A percentile compares a stretch with the other conserved stretches of the same genome.
Evolutionary conservation across 2,113 vertebrate genomes (phyloP).

Genomic region (Callipepla squamata): DNA sequence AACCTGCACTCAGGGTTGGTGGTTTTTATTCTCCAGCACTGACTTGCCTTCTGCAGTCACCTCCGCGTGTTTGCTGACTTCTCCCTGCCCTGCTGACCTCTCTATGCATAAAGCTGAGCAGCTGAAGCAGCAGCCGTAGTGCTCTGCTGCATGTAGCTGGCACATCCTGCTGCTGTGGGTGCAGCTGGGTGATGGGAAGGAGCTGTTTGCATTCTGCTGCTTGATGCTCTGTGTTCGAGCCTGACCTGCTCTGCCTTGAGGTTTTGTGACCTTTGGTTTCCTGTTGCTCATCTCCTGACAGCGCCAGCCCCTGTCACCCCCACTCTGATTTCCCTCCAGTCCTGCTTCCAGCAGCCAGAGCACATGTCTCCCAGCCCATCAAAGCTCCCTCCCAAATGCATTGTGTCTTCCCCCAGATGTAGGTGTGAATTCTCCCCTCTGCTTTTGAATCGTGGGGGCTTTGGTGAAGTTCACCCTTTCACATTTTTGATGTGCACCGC

Average conservation of each 20-base stretch:
- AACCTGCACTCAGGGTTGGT: too few relatives aligned
- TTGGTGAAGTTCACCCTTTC: slow-evolving; percentile 8
- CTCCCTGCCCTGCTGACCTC: neutral
- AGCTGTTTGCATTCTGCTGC: neutral
- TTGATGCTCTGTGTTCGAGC: fast-evolving
- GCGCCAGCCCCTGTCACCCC: neutral
- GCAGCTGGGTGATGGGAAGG: neutral
- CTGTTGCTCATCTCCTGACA: neutral
- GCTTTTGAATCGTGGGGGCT: slow-evolving; percentile 31
- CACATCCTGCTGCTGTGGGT: neutral
- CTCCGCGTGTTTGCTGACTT: neutral
- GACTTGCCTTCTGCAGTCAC: neutral
- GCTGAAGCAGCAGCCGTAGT: fast-evolving
- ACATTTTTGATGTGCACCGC: slow-evolving; percentile 57
- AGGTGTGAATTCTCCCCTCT: slow-evolving; percentile 14
- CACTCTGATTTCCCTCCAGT: neutral
- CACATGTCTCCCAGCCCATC: neutral
- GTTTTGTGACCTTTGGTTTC: neutral
- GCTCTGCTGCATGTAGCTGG: fast-evolving
- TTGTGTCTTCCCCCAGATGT: slow-evolving; percentile 8
- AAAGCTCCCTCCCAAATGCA: neutral
- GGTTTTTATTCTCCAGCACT: neutral
- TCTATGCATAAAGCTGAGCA: neutral
- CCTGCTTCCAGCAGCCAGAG: neutral
- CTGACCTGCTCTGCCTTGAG: too few relatives aligned